These are phyloP conservation scores for Aspidapion aeneum DNA, from an alignment of 2,888 invertebrate genomes.

Conservation along the genomic window DNA sequence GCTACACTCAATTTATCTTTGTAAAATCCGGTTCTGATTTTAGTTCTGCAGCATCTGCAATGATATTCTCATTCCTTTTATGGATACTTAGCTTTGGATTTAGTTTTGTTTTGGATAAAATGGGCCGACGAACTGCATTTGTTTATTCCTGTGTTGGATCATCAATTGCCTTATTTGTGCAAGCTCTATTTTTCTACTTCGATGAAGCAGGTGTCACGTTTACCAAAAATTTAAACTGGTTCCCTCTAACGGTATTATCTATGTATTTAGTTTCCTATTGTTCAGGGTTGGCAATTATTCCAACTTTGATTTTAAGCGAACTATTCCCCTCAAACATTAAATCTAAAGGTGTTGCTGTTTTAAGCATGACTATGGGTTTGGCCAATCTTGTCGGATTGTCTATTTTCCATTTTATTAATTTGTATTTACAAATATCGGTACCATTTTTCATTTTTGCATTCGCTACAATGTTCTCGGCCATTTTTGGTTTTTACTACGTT, in stretches of 20 bases:
- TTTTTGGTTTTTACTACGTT: conserved; percentile 34
- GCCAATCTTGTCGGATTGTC: conserved; percentile 31
- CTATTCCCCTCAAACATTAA: conserved; percentile 35
- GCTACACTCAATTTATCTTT: conserved; percentile 38
- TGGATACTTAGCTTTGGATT: conserved; percentile 23
- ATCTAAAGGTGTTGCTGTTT: conserved; percentile 30
- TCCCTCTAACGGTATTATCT: conserved; percentile 35
- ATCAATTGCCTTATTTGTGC: conserved; percentile 27
- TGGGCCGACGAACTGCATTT: conserved; percentile 33
- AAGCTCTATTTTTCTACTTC: conserved; percentile 35
- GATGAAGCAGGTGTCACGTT: conserved; percentile 20
- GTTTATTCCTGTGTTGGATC: conserved; percentile 32
- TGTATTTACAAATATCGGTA: conserved; percentile 32
- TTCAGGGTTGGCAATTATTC: conserved; percentile 32
- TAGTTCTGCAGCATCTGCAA: conserved; percentile 33
- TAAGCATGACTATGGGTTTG: conserved; percentile 33
- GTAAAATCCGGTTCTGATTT: conserved; percentile 37
- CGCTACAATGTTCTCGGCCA: conserved; percentile 30
- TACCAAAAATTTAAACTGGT: conserved; percentile 29
- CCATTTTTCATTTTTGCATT: conserved; percentile 36
- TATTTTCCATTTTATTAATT: conserved; percentile 36
- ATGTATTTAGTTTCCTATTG: conserved; percentile 14
- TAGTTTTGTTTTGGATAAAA: conserved; percentile 30
- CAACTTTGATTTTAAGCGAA: conserved; percentile 34
- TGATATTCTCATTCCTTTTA: conserved; percentile 30